Conservation (phyloP, 1,140 invertebrate genomes). For the Aethina tumida region DNA sequence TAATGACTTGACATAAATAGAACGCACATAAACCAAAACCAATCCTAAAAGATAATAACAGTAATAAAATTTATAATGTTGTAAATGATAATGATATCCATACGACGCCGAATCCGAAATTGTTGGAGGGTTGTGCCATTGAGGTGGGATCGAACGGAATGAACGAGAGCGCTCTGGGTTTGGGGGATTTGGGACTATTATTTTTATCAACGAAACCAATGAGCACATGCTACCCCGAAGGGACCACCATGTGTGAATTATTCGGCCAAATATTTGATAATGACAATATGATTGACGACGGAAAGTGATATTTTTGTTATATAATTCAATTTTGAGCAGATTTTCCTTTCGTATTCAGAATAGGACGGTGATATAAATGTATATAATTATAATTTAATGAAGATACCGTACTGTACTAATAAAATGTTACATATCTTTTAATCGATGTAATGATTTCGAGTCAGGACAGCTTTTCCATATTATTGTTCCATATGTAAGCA, state of each 20-base stretch:
- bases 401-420: slow-evolving; percentile 10
- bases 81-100: too few relatives aligned
- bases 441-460: slow-evolving; percentile 24
- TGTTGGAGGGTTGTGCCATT: slow-evolving; percentile 8
- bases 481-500: slow-evolving; percentile 14
- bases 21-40: too few relatives aligned
- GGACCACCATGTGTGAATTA: slow-evolving; percentile 20
- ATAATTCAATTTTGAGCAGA: slow-evolving; percentile 10
- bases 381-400: slow-evolving; percentile 17
- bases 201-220: slow-evolving; percentile 7
- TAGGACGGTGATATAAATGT: slow-evolving; percentile 16
- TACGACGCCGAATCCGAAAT: slow-evolving; percentile 13
- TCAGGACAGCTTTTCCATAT: slow-evolving; percentile 12
- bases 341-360: slow-evolving; percentile 5
- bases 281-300: slow-evolving; percentile 33
- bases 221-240: slow-evolving; percentile 1
- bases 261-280: slow-evolving; percentile 22
- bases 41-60: too few relatives aligned
- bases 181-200: slow-evolving; percentile 3
- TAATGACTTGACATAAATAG: slow-evolving; percentile 47
- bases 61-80: too few relatives aligned
- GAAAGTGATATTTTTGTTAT: slow-evolving; percentile 31
- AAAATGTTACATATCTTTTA: slow-evolving; percentile 30
- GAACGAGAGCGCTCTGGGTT: slow-evolving; percentile 5
- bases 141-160: slow-evolving; percentile 9